Evolutionary conservation across 2,888 invertebrate genomes (phyloP).

Genomic region (Phalera bucephala): DNA sequence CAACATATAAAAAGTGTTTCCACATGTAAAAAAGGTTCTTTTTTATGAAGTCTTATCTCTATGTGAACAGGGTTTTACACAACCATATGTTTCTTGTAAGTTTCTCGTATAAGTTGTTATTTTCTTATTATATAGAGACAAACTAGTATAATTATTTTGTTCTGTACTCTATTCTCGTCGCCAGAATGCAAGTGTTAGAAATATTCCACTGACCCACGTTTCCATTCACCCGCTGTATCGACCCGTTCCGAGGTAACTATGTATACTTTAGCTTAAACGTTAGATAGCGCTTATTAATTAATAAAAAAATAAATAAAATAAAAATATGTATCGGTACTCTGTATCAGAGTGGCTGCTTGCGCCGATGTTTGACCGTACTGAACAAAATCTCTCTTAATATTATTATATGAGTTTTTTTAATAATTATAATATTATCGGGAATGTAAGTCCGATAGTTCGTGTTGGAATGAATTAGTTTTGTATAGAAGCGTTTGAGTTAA

Average conservation of each 20-base stretch:
- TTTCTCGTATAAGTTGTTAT: too few species aligned
- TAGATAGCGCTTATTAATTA: slow-evolving; percentile 75
- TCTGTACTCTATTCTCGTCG: too few species aligned
- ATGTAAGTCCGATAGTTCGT: slow-evolving; percentile 48
- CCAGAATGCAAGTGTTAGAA: slow-evolving; percentile 7
- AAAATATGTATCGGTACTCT: slow-evolving; percentile 61
- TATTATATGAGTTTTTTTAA: slow-evolving; percentile 41
- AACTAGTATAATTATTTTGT: too few species aligned
- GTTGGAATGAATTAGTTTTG: slow-evolving; percentile 58
- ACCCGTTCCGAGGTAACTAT: slow-evolving; percentile 31
- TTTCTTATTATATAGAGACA: too few species aligned
- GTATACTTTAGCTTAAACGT: slow-evolving; percentile 54
- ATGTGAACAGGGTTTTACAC: too few species aligned
- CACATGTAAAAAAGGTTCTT: too few species aligned
- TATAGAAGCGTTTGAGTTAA: slow-evolving; percentile 53
- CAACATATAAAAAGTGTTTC: too few species aligned
- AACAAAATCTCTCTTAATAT: slow-evolving; percentile 62
- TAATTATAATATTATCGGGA: slow-evolving; percentile 53
- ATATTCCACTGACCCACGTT: not conserved
- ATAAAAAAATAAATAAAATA: slow-evolving; percentile 38
- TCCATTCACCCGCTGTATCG: slow-evolving; percentile 4
- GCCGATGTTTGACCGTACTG: slow-evolving; percentile 60
- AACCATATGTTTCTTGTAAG: too few species aligned
- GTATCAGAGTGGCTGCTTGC: slow-evolving; percentile 69
- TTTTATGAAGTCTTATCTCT: too few species aligned